Evolutionary conservation across 1,140 invertebrate species (phyloP), one percentile per base, ranked within the genome.

Genomic region (Pinna nobilis): DNA sequence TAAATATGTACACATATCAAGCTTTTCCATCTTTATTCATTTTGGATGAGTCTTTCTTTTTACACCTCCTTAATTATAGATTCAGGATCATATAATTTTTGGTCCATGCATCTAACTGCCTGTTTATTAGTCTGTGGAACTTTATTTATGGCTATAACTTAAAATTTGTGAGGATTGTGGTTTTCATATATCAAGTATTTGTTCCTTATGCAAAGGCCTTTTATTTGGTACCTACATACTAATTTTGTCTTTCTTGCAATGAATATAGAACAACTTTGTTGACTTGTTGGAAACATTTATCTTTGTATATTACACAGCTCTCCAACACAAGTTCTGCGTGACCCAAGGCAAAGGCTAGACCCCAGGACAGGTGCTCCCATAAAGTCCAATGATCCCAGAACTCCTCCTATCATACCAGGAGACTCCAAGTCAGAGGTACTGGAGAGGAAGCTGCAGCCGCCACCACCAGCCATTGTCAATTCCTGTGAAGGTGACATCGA

Each of bases 401-500:
- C 35, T 44, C 59, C 59, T 63, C 35, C 59, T 3, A 63, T 63
- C 37, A 63, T 63, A 30, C 59, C 59, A 9, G 44, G 39, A 23
- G 59, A 63, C 28, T 39, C 35, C 30, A 33, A 39, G 28, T 33
- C 39, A 23, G 20, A 33, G 1, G 23, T 25, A 63, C 30, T 63
- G 28, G 59, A 63, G 44, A n/a, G n/a, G n/a, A n/a, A n/a, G n/a
- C n/a, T n/a, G n/a, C n/a, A n/a, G n/a, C 28, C 28, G 18, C 55
- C 55, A n/a, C 59, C 59, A 30, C 76, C 72, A 49, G 67, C 73
- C 11, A 70, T 73, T 47, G 77, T 79, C 23, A 72, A 72, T 20
- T 81, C 80, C 4, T 61, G 51, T 18, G 73, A 76, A 33, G 79
- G 79, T 20, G 79, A 81, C 49, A 70, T 74, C 25, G 66, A 68